Conservation (phyloP, 2,113 vertebrate species). For the Nannospalax galili region DNA sequence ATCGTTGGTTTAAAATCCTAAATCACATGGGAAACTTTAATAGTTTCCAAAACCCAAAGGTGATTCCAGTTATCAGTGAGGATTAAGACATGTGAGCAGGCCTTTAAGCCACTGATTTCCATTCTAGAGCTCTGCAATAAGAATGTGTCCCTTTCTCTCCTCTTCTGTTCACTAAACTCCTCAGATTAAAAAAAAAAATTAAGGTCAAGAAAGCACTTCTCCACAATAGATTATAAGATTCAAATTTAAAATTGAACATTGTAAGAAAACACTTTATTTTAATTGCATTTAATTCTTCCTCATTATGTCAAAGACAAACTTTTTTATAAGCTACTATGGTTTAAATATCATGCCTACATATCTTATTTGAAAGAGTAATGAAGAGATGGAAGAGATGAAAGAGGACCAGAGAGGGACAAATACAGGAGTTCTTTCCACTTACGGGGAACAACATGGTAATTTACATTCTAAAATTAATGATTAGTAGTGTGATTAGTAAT, state of each 20-base stretch:
- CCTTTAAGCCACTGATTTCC: background rate
- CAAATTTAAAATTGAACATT: conserved; percentile 39
- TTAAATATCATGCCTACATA: background rate
- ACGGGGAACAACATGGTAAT: background rate
- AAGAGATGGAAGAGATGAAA: background rate
- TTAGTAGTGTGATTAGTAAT: background rate
- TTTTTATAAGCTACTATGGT: background rate
- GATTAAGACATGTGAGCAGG: background rate
- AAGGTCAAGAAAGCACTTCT: fast-evolving
- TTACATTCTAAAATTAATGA: background rate
- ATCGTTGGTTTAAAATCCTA: background rate
- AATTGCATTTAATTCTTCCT: background rate
- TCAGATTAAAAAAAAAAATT: background rate
- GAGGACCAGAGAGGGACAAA: background rate
- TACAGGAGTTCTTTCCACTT: background rate
- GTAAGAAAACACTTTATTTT: background rate
- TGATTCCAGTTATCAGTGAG: background rate
- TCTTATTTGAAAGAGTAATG: background rate
- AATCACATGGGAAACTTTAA: background rate
- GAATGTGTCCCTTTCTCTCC: background rate
- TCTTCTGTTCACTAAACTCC: background rate
- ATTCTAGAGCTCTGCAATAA: background rate
- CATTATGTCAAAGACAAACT: background rate
- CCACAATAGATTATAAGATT: background rate
- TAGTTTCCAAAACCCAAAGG: background rate